These are phyloP conservation scores for Lasioglossum morio DNA, from an alignment of 2,888 invertebrate species.

Conservation along the genomic window DNA sequence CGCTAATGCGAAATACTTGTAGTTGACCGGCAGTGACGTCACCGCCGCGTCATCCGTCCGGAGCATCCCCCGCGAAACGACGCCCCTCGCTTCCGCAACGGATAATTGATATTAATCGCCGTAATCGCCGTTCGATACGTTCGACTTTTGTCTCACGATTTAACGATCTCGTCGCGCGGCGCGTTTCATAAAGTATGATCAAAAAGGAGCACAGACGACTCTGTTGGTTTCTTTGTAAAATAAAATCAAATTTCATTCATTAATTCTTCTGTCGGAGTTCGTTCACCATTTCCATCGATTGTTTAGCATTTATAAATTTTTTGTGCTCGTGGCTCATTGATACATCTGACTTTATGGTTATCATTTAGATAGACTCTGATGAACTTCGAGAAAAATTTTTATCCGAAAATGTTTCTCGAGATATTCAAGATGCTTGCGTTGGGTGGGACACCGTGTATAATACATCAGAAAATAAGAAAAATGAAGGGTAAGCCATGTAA, in stretches of 20 bases:
- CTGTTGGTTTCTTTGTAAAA: background rate
- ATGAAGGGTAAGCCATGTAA: too few relatives aligned
- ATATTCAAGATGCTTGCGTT: too few relatives aligned
- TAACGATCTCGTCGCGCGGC: background rate
- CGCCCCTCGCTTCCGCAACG: constrained; percentile 76
- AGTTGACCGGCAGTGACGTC: constrained; percentile 83
- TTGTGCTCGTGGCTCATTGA: background rate
- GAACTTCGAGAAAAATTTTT: too few relatives aligned
- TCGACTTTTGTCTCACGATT: constrained; percentile 28
- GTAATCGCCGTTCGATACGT: constrained; percentile 52
- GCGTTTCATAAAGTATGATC: background rate
- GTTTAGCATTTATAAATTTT: background rate
- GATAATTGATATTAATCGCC: constrained; percentile 83
- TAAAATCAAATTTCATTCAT: background rate
- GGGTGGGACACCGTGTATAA: too few relatives aligned
- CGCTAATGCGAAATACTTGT: constrained; percentile 84
- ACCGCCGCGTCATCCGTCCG: constrained; percentile 74
- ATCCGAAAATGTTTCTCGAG: too few relatives aligned
- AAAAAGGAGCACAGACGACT: background rate
- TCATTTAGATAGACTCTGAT: too few relatives aligned
- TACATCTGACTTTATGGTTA: too few relatives aligned
- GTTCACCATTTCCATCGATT: background rate
- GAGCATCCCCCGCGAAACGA: constrained; percentile 49
- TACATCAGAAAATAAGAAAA: too few relatives aligned
- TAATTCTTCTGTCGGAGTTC: background rate